Evolutionary conservation across 2,888 invertebrate species (phyloP), one percentile per base, ranked within the genome.

Genomic region (Lasius platythorax): DNA sequence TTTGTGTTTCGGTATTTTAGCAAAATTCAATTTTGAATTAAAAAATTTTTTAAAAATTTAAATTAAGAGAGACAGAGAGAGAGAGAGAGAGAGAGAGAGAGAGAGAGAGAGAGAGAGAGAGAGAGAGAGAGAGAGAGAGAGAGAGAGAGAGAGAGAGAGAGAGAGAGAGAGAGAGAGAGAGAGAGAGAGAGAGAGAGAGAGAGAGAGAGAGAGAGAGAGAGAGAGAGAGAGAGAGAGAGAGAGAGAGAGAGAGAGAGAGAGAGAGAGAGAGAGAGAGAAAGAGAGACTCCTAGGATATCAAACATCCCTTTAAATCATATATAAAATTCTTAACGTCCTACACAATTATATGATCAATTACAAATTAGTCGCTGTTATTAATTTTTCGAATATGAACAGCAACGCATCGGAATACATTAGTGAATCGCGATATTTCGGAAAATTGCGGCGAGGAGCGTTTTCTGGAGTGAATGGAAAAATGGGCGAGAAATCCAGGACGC

Each of bases 381-480:
- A 18, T n/a, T 8, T 46, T 23, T 23, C n/a, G 46, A 56, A 3
- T 61, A 33, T 3, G 8, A 58, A 73, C 61, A 43, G 8, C 8
- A 1, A 28, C 12, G n/a, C 40, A 30, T 56, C 40, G n/a, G 28
- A 2, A 40, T 11, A 23, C 5, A 8, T 61, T 61, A 81, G 61
- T 61, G 18, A 73, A 73, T 79, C 2, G 23, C 18, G 43, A 30
- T 11, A 58, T 61, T 30, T 23, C 23, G 23, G 72, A 53, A 53
- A 58, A 61, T 79, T 18, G 18, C 43, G 28, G 23, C 12, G 37
- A 43, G 56, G 12, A 67, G 18, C n/a, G 23, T 72, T 33, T 58
- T 30, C 33, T 15, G 43, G 1, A 58, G 8, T 15, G 12, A 79
- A 79, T 61, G 18, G 43, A 61, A 81, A 79, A 81, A 81, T 61